phyloP scores from a whole-genome alignment of 2,888 invertebrate species.

The Gastracanthus pulcherrimus region DNA sequence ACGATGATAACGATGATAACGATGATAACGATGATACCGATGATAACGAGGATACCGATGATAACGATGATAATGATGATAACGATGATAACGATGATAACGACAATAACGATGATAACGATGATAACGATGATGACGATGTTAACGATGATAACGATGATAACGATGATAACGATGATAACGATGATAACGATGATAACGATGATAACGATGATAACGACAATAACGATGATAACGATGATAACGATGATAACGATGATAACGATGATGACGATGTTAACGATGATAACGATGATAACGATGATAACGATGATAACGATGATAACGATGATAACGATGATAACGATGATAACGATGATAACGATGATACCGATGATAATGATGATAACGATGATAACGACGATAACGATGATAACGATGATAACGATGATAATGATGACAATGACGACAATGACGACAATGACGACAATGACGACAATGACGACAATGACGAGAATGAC shows the following conservation, averaged over 20 bases:
- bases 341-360: too few species aligned
- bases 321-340: too few species aligned
- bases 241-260: background rate
- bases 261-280: too few species aligned
- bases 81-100: slow-evolving; percentile 8
- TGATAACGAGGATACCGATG: background rate
- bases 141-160: too few species aligned
- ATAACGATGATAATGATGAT: background rate
- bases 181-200: slow-evolving; percentile 1
- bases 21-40: background rate
- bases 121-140: too few species aligned
- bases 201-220: slow-evolving; percentile 11
- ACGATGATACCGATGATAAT: too few species aligned
- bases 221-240: slow-evolving; percentile 1
- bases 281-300: background rate
- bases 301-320: slow-evolving; percentile 4
- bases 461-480: too few species aligned
- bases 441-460: too few species aligned
- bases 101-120: slow-evolving; percentile 3
- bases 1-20: slow-evolving; percentile 5
- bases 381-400: too few species aligned
- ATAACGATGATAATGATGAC: too few species aligned
- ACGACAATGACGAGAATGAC: too few species aligned
- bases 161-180: background rate
- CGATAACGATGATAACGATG: too few species aligned